These are phyloP conservation scores for Stigmatopora nigra DNA, from an alignment of 2,113 vertebrate species.

Conservation along the genomic window DNA sequence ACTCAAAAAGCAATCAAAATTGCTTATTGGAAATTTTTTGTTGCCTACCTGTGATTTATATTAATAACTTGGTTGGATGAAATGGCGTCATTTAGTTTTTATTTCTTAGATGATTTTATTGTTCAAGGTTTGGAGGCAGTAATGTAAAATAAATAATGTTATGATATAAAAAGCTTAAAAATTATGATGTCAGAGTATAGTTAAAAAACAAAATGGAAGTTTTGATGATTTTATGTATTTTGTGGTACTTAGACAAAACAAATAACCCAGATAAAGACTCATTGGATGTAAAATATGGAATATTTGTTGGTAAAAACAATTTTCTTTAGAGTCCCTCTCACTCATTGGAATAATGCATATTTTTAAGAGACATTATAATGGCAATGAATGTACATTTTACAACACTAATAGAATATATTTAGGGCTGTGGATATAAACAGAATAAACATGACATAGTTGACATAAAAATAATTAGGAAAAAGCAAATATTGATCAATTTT, in stretches of 20 bases:
- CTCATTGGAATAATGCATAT: not conserved
- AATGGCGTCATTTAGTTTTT: not conserved
- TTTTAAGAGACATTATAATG: not conserved
- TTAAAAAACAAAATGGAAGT: constrained; percentile 1
- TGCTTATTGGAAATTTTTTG: not conserved
- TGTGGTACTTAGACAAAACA: constrained; percentile 17
- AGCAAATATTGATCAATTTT: too few species aligned
- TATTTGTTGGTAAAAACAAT: not conserved
- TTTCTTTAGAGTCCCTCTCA: too few species aligned
- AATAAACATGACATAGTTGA: too few species aligned
- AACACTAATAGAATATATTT: not conserved
- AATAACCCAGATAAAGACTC: constrained; percentile 17
- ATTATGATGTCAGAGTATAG: not conserved
- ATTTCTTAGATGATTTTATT: not conserved
- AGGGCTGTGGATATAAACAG: too few species aligned
- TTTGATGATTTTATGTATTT: constrained; percentile 18
- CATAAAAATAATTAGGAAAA: too few species aligned
- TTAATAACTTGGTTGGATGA: not conserved
- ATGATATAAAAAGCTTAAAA: not conserved
- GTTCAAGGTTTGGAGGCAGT: not conserved
- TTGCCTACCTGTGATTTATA: not conserved
- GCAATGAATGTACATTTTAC: not conserved
- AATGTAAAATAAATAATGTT: not conserved
- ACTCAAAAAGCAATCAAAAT: not conserved
- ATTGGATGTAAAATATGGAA: not conserved